phyloP scores from a whole-genome alignment of 2,888 invertebrate genomes.

The Sphaerophoria taeniata region DNA sequence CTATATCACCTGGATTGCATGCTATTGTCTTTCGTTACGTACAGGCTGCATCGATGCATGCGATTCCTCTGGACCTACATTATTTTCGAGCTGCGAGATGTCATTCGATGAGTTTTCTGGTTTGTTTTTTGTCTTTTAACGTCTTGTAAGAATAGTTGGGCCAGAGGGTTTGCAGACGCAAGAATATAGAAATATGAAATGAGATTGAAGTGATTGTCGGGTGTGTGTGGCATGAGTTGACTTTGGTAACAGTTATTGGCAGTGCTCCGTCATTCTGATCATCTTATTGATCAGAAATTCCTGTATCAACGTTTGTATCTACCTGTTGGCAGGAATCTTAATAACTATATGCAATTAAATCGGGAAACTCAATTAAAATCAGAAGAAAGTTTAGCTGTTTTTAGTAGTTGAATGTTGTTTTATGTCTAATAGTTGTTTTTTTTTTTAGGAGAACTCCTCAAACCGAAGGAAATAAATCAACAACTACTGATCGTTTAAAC shows the following conservation, averaged over 20 bases:
- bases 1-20: background rate
- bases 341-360: conserved; percentile 47
- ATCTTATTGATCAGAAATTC: conserved; percentile 39
- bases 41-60: conserved; percentile 54
- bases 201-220: conserved; percentile 3
- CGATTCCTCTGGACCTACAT: conserved; percentile 46
- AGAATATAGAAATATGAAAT: conserved; percentile 10
- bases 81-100: conserved; percentile 46
- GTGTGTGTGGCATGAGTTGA: conserved; percentile 30
- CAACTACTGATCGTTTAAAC: too few relatives aligned
- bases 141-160: conserved; percentile 21
- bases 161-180: background rate
- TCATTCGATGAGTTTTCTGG: conserved; percentile 59
- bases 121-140: conserved; percentile 14
- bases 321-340: conserved; percentile 50
- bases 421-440: too few relatives aligned
- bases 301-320: background rate
- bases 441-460: too few relatives aligned
- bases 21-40: conserved; percentile 54
- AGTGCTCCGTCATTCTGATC: conserved; percentile 53
- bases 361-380: conserved; percentile 42
- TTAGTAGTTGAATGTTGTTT: background rate
- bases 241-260: conserved; percentile 68
- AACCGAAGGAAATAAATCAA: too few relatives aligned
- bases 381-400: background rate